Percentiles rank a stretch among this genome's conserved stretches.
Evolutionary conservation across 2,888 invertebrate species (phyloP).

Genomic region (Thysanoteuthis rhombus): DNA sequence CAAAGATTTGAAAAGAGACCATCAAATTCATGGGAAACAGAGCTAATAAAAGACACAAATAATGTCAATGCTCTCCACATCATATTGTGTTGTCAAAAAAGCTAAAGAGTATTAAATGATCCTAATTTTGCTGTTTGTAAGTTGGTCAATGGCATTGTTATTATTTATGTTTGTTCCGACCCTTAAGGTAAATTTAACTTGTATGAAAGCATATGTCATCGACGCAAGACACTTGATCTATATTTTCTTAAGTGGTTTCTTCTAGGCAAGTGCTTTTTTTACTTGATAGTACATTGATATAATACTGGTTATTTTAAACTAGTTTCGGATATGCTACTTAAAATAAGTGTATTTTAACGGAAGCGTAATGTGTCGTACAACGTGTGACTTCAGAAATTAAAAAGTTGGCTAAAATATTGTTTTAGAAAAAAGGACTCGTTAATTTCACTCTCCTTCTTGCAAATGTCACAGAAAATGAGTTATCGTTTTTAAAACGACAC

Average conservation of each 20-base stretch:
- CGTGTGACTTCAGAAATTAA: not conserved
- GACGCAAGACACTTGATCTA: not conserved
- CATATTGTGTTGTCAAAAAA: too few relatives aligned
- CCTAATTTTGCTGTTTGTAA: not conserved
- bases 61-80: too few relatives aligned
- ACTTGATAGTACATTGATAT: not conserved
- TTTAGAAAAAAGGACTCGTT: not conserved
- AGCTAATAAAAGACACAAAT: too few relatives aligned
- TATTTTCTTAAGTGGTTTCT: not conserved
- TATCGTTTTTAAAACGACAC: too few relatives aligned
- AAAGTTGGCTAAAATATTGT: not conserved
- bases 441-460: too few relatives aligned
- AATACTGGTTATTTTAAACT: not conserved
- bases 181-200: not conserved
- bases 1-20: too few relatives aligned
- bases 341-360: not conserved
- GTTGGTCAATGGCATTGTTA: not conserved
- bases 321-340: conserved; percentile 12
- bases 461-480: too few relatives aligned
- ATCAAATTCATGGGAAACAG: too few relatives aligned
- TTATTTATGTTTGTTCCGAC: not conserved
- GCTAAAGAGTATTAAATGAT: not conserved
- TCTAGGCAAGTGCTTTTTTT: not conserved
- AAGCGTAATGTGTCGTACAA: not conserved
- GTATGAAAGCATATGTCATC: not conserved